Evolutionary conservation across 2,797 vertebrate genomes (phyloP).

Genomic region (Oceanodroma leucorhoa): DNA sequence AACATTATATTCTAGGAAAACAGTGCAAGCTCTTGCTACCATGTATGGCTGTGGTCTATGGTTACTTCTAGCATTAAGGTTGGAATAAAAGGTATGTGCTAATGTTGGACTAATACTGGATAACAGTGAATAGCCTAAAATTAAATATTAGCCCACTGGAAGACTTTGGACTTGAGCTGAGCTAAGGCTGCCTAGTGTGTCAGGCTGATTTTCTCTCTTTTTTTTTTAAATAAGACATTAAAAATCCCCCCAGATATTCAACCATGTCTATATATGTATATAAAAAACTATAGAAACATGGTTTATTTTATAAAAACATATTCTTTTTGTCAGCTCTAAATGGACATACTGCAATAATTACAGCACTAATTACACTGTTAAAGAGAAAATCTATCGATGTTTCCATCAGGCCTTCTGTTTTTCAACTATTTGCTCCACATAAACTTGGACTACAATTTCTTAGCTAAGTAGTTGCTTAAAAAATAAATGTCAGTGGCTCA

Average conservation of each 20-base stretch:
- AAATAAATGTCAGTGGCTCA: background rate
- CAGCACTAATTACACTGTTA: background rate
- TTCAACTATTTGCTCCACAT: background rate
- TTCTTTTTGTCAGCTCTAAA: background rate
- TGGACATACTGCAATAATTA: background rate
- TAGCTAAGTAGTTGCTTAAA: background rate
- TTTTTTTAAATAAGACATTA: background rate
- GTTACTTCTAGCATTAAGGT: accelerated
- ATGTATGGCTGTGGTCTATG: background rate
- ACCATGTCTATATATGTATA: background rate
- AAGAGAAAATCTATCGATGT: background rate
- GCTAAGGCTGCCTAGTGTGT: background rate
- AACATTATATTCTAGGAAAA: background rate
- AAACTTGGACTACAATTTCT: background rate
- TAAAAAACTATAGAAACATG: background rate
- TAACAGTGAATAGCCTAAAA: background rate
- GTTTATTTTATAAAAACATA: background rate
- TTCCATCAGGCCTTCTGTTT: background rate
- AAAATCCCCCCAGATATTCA: background rate
- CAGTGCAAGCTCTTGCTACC: background rate
- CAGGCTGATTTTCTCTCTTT: background rate
- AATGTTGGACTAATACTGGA: background rate
- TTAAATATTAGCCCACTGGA: background rate
- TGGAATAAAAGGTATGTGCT: background rate
- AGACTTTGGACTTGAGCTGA: background rate